Evolutionary conservation across 2,888 invertebrate genomes (phyloP).

Genomic region (Pilophorus perplexus): DNA sequence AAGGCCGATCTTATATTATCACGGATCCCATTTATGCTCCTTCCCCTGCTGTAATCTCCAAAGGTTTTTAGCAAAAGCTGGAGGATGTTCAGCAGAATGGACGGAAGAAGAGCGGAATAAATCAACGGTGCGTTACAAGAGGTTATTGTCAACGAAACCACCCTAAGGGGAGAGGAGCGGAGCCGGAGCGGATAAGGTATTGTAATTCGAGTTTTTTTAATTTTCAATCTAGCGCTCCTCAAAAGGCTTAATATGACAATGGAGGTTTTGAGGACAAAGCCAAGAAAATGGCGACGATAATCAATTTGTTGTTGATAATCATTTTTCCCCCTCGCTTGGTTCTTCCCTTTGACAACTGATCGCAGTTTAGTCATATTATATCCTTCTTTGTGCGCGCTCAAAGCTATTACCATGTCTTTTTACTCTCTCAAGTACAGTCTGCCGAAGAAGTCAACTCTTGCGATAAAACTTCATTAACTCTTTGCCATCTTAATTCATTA

Average conservation of each 20-base stretch:
- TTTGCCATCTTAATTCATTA: constrained; percentile 38
- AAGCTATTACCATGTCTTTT: constrained; percentile 47
- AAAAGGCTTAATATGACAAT: constrained; percentile 46
- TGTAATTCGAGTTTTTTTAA: constrained; percentile 41
- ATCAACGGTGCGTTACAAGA: constrained; percentile 28
- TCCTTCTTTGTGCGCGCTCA: constrained; percentile 43
- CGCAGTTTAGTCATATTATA: constrained; percentile 46
- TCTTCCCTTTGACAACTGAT: constrained; percentile 46
- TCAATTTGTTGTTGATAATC: constrained; percentile 47
- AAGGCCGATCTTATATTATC: too few relatives aligned
- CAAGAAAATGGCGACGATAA: constrained; percentile 46
- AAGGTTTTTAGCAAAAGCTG: not conserved
- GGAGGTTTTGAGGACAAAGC: constrained; percentile 45
- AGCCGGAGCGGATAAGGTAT: constrained; percentile 35
- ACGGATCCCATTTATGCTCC: too few relatives aligned
- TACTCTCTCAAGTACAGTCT: constrained; percentile 36
- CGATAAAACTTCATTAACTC: constrained; percentile 40
- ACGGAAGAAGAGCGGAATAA: constrained; percentile 26
- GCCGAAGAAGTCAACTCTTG: constrained; percentile 32
- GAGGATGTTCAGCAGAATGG: constrained; percentile 1
- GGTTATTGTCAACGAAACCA: constrained; percentile 25
- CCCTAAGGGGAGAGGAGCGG: constrained; percentile 10
- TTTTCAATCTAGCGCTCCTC: constrained; percentile 43
- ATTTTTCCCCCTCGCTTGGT: constrained; percentile 44
- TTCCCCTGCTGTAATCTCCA: constrained; percentile 1